Evolutionary conservation across 2,113 vertebrate genomes (phyloP).

Genomic region (Coryphaenoides rupestris): DNA sequence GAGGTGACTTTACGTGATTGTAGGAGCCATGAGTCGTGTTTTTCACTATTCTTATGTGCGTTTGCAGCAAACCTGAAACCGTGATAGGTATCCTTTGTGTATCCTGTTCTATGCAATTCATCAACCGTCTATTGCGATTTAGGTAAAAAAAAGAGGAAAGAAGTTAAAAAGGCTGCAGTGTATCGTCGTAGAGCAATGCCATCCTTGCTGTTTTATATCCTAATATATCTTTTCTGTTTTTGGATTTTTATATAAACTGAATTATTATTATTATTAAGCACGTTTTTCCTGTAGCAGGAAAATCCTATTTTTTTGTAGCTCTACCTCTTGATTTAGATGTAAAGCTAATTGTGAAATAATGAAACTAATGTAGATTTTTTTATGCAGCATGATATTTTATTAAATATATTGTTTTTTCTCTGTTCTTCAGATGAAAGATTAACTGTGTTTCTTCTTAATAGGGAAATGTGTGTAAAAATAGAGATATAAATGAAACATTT

Average conservation of each 20-base stretch:
- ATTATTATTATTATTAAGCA: conserved; percentile 83
- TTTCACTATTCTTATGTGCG: not conserved
- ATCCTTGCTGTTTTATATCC: conserved; percentile 68
- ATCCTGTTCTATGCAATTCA: conserved; percentile 60
- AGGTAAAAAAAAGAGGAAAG: conserved; percentile 32
- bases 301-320: conserved; percentile 84
- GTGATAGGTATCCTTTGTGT: conserved; percentile 31
- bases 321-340: conserved; percentile 94
- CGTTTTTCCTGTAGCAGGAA: conserved; percentile 93
- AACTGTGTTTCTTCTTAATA: conserved; percentile 38
- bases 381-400: conserved; percentile 5
- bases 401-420: conserved; percentile 63
- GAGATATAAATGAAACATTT: conserved; percentile 25
- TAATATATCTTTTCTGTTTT: conserved; percentile 55
- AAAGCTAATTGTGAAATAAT: conserved; percentile 76
- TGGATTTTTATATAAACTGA: conserved; percentile 75
- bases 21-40: conserved; percentile 12
- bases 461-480: conserved; percentile 39
- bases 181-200: conserved; percentile 58
- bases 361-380: conserved; percentile 66
- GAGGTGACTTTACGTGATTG: not conserved
- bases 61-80: conserved; percentile 22
- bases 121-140: conserved; percentile 18
- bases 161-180: too few species aligned
- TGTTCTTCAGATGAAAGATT: conserved; percentile 50